A percentile compares a stretch with the other conserved stretches of the same genome.
phyloP scores from a whole-genome alignment of 2,888 invertebrate species.

The Catocala sponsa region DNA sequence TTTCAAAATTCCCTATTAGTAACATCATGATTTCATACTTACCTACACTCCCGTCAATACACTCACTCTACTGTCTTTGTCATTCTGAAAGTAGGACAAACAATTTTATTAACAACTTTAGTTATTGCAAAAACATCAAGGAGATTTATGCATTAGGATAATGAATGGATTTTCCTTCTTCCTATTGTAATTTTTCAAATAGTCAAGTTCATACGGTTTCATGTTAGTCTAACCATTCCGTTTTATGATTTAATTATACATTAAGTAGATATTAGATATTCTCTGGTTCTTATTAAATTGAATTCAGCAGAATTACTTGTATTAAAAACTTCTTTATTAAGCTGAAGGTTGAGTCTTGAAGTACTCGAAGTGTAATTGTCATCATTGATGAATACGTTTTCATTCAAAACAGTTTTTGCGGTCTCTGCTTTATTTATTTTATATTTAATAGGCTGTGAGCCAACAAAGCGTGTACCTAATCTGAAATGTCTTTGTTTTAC shows the following conservation, averaged over 20 bases:
- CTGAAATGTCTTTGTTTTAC: constrained; percentile 28
- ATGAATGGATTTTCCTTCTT: no score
- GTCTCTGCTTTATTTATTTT: constrained; percentile 6
- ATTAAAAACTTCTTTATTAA: not conserved
- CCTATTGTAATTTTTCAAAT: no score
- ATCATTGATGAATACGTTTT: constrained; percentile 10
- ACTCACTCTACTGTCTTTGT: not conserved
- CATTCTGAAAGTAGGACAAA: no score
- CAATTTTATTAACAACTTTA: no score
- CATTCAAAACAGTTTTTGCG: constrained; percentile 10
- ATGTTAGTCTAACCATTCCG: no score
- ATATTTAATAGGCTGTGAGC: constrained; percentile 19
- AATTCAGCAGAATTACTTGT: not conserved
- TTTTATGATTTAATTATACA: no score
- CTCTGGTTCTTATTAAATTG: no score
- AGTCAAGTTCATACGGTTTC: no score
- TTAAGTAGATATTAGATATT: no score
- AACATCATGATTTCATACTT: constrained; percentile 3
- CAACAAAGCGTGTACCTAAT: constrained; percentile 30
- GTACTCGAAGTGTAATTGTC: not conserved
- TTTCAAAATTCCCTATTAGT: constrained; percentile 8
- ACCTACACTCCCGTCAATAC: not conserved
- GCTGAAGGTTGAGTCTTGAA: not conserved
- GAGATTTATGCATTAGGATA: no score
- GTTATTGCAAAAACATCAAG: no score